These are phyloP conservation scores for Drosophila arizonae DNA, from an alignment of 1,140 invertebrate genomes.

Conservation along the genomic window DNA sequence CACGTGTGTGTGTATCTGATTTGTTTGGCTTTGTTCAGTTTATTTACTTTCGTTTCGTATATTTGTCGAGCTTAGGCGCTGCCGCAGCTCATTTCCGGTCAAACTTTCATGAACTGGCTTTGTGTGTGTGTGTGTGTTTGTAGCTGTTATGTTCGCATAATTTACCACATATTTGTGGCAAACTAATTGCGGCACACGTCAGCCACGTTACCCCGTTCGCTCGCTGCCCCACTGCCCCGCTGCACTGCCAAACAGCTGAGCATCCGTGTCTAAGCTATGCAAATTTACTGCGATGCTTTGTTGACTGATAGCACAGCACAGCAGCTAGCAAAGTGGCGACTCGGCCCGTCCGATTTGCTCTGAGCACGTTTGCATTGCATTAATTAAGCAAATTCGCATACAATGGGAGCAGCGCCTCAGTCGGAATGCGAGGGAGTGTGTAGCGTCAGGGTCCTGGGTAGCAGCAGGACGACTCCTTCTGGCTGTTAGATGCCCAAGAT, in stretches of 20 bases:
- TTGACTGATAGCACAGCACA: conserved; percentile 1
- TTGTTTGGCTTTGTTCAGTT: conserved; percentile 16
- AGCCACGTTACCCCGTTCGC: neutral
- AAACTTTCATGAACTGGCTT: conserved; percentile 10
- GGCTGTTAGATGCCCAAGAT: no score
- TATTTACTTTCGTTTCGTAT: neutral
- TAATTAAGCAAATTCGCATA: conserved; percentile 30
- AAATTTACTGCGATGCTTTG: conserved; percentile 44
- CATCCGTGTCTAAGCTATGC: conserved; percentile 51
- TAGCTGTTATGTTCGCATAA: conserved; percentile 26
- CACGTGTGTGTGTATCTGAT: neutral
- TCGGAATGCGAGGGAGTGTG: no score
- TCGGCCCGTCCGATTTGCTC: no score
- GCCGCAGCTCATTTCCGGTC: conserved; percentile 54
- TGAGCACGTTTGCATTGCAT: conserved; percentile 46
- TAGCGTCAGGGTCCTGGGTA: no score
- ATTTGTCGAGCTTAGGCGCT: conserved; percentile 7
- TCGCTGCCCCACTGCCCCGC: neutral
- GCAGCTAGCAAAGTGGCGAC: neutral
- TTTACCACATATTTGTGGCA: conserved; percentile 35
- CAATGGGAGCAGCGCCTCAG: neutral
- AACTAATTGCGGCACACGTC: conserved; percentile 56
- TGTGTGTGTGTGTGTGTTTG: neutral
- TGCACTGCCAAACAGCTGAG: neutral
- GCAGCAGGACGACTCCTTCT: no score